Evolutionary conservation across 2,888 invertebrate genomes (phyloP).

Genomic region (Gonocerus acuteangulatus): DNA sequence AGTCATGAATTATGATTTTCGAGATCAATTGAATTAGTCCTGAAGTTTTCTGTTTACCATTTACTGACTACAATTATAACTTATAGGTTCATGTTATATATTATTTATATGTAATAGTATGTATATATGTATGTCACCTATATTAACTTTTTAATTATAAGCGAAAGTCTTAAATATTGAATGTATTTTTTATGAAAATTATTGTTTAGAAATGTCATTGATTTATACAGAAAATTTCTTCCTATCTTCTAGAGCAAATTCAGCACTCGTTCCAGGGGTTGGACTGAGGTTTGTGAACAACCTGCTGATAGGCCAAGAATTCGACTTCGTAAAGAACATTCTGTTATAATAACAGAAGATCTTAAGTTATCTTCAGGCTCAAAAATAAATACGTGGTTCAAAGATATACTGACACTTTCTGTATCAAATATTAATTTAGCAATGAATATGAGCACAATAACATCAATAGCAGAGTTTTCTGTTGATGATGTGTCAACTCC

Average conservation of each 20-base stretch:
- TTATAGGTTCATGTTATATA: no score
- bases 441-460: conserved; percentile 72
- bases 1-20: no score
- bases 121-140: no score
- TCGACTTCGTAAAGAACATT: conserved; percentile 56
- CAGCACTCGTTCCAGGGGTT: conserved; percentile 70
- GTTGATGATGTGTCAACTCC: conserved; percentile 79
- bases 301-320: conserved; percentile 47
- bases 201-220: no score
- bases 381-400: conserved; percentile 37
- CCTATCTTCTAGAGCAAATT: conserved; percentile 60
- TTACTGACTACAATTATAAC: no score
- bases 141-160: no score
- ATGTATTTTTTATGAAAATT: no score
- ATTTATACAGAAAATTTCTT: no score
- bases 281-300: conserved; percentile 55
- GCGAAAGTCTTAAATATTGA: no score
- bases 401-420: conserved; percentile 36
- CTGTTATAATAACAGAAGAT: conserved; percentile 43
- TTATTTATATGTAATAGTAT: no score
- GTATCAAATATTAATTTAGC: conserved; percentile 54
- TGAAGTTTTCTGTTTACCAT: no score
- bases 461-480: conserved; percentile 70
- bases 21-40: no score
- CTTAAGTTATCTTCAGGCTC: conserved; percentile 32